Evolutionary conservation across 2,797 vertebrate genomes (phyloP), one percentile per base, ranked within the genome.

Genomic region (Anabacerthia variegaticeps): DNA sequence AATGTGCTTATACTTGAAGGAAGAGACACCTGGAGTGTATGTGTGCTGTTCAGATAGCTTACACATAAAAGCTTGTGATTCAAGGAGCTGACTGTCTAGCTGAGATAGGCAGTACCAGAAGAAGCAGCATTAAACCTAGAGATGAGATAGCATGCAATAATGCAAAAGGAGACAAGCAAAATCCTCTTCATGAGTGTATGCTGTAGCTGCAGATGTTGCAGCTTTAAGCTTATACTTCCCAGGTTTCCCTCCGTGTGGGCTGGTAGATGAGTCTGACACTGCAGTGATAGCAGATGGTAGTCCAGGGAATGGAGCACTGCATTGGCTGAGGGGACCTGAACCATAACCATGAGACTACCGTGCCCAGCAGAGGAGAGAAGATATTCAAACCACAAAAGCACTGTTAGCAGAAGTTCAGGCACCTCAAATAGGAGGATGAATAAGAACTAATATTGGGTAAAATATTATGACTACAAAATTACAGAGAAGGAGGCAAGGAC

Each of bases 141-240:
- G 85, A 88, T 92, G 89, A 97, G 92, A 96, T 93, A 95, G 85
- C 48, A 59, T 46, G 79, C 71, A 91, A 46, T 84, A 96, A 95
- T 61, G 83, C 93, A 95, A 92, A 84, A 41, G 55, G 34, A 94
- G 71, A 82, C 37, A 79, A 86, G 79, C 32, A 79, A 93, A 94
- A 93, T 78, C 73, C 63, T 90, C 76, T 52, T 43, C 66, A 77
- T 3, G 1, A 74, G 49, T 18, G 14, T 72, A n/a, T 59, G 56
- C 67, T 79, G 41, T 39, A 30, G 59, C 41, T 67, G 76, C 66
- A 78, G 82, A 46, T 59, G 59, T 37, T 73, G 74, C 4, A 8
- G 59, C 1, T 3, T 88, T 72, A 73, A 85, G 69, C 55, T 92
- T 36, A 44, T 7, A 12, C 52, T 93, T 85, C 56, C 56, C 61